Conservation (phyloP, 2,797 vertebrate species). For the Avahi laniger region DNA sequence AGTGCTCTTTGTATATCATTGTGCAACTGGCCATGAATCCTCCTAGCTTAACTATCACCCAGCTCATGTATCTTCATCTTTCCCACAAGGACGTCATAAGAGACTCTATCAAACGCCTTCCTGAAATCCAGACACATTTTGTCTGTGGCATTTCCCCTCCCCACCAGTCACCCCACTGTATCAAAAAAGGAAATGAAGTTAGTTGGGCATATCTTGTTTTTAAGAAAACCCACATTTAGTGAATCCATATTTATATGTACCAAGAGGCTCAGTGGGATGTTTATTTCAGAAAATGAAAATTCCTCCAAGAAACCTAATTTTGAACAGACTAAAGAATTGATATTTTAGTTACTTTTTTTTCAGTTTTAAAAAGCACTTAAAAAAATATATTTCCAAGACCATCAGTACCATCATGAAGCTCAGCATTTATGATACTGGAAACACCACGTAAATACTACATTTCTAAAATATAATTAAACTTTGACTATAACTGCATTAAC, state of each 20-base stretch:
- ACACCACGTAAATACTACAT: background rate
- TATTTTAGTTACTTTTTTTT: background rate
- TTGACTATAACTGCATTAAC: background rate
- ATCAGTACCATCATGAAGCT: background rate
- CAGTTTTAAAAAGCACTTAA: background rate
- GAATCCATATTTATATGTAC: conserved; percentile 34
- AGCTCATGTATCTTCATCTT: conserved; percentile 25
- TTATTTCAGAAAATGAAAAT: conserved; percentile 54
- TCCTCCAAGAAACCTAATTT: conserved; percentile 34
- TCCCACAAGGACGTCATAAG: conserved; percentile 40
- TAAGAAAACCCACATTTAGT: conserved; percentile 62
- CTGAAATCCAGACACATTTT: conserved; percentile 63
- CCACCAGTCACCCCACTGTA: conserved; percentile 53
- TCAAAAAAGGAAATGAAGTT: conserved; percentile 73
- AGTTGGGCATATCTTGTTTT: conserved; percentile 69
- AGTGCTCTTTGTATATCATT: background rate
- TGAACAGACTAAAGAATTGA: conserved; percentile 5
- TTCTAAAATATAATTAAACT: background rate
- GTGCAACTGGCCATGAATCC: background rate
- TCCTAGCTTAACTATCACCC: background rate
- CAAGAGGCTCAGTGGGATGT: conserved; percentile 9
- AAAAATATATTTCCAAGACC: background rate
- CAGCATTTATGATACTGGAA: background rate
- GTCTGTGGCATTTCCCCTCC: conserved; percentile 66
- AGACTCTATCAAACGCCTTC: conserved; percentile 57